A percentile compares a stretch with the other conserved stretches of the same genome.
Evolutionary conservation across 1,140 invertebrate species (phyloP).

Genomic region (Atta cephalotes): DNA sequence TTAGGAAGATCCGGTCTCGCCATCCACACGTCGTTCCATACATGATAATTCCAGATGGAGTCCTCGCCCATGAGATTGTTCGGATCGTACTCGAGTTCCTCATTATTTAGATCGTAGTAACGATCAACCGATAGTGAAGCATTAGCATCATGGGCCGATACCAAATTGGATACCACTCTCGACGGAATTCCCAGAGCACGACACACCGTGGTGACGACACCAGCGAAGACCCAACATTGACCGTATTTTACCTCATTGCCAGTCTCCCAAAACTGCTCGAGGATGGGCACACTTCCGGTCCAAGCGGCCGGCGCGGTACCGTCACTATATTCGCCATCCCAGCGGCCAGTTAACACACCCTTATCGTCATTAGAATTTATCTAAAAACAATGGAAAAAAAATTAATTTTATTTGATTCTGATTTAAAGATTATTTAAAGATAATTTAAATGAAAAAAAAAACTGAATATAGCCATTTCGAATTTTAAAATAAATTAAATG

Average conservation of each 20-base stretch:
- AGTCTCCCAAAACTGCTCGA: slow-evolving; percentile 87
- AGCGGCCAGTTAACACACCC: slow-evolving; percentile 88
- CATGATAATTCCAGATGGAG: slow-evolving; percentile 90
- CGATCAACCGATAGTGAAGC: slow-evolving; percentile 88
- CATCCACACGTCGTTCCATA: slow-evolving; percentile 92
- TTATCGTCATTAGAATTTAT: slow-evolving; percentile 88
- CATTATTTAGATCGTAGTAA: slow-evolving; percentile 86
- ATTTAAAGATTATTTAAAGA: neutral
- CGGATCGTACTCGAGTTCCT: slow-evolving; percentile 83
- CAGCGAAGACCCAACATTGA: slow-evolving; percentile 91
- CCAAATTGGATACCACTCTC: slow-evolving; percentile 88
- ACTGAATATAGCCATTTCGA: too few relatives aligned
- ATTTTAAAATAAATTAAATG: neutral
- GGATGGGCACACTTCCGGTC: slow-evolving; percentile 87
- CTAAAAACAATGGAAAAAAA: slow-evolving; percentile 77
- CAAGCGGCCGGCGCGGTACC: slow-evolving; percentile 87
- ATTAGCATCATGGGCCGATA: slow-evolving; percentile 89
- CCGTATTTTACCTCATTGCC: slow-evolving; percentile 88
- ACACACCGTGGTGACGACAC: slow-evolving; percentile 88
- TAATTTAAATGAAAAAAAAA: neutral
- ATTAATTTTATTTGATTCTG: neutral
- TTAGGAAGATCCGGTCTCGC: slow-evolving; percentile 87
- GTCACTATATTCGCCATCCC: slow-evolving; percentile 89
- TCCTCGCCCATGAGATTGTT: slow-evolving; percentile 77
- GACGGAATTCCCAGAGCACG: slow-evolving; percentile 88